These are phyloP conservation scores for Platycheirus rosarum DNA, from an alignment of 2,888 invertebrate genomes.

Conservation along the genomic window DNA sequence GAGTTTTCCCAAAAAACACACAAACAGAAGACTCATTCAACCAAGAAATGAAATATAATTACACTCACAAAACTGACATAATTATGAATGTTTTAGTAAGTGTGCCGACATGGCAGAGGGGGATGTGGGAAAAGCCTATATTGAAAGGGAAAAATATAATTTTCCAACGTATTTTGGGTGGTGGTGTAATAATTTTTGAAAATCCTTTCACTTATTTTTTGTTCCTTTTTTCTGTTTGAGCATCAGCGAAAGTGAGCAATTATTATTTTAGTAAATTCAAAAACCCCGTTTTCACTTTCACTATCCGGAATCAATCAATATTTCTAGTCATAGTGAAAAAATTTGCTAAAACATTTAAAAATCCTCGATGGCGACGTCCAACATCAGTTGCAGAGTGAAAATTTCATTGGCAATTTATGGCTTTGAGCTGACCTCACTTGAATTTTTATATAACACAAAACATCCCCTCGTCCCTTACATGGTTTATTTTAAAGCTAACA, in stretches of 20 bases:
- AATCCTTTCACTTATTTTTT: slow-evolving; percentile 52
- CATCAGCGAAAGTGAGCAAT: slow-evolving; percentile 39
- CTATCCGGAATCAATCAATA: slow-evolving; percentile 52
- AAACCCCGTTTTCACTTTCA: neutral
- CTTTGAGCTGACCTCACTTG: slow-evolving; percentile 69
- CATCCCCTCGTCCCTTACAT: slow-evolving; percentile 10
- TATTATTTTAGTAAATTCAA: slow-evolving; percentile 37
- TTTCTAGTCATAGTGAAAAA: neutral
- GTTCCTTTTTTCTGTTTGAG: no score
- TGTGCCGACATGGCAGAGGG: neutral
- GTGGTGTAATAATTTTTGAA: slow-evolving; percentile 51
- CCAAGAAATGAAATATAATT: slow-evolving; percentile 68
- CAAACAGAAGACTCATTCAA: slow-evolving; percentile 47
- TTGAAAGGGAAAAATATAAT: slow-evolving; percentile 41
- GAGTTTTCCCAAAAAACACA: neutral
- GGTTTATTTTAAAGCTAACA: slow-evolving; percentile 6
- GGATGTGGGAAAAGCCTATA: neutral
- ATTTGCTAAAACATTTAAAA: slow-evolving; percentile 34
- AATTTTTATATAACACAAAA: slow-evolving; percentile 24
- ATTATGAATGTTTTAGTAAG: slow-evolving; percentile 63
- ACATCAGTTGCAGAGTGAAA: slow-evolving; percentile 54
- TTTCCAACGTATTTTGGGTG: slow-evolving; percentile 12
- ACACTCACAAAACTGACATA: slow-evolving; percentile 66
- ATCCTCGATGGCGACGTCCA: neutral
- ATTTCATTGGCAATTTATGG: slow-evolving; percentile 46